Percentiles rank a stretch among this genome's conserved stretches.
These are phyloP conservation scores for Acleris literana DNA, from an alignment of 2,888 invertebrate genomes.

Conservation along the genomic window DNA sequence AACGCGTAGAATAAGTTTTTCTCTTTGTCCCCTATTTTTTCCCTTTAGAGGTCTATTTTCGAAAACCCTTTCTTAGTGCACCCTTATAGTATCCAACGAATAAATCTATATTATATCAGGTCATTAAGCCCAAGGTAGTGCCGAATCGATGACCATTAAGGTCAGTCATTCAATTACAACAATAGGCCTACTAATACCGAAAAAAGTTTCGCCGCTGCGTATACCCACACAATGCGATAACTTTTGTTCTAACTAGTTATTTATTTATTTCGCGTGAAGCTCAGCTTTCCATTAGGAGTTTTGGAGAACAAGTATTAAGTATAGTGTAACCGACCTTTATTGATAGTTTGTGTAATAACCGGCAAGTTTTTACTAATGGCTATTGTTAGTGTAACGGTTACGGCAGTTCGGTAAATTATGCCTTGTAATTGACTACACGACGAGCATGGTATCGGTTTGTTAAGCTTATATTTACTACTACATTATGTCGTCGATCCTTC, in stretches of 20 bases:
- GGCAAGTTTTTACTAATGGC: slow-evolving; percentile 24
- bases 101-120: too few species aligned
- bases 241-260: slow-evolving; percentile 27
- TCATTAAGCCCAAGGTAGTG: too few species aligned
- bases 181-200: slow-evolving; percentile 9
- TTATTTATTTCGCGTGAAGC: slow-evolving; percentile 31
- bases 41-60: too few species aligned
- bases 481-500: too few species aligned
- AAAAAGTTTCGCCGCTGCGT: slow-evolving; percentile 21
- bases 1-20: too few species aligned
- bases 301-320: slow-evolving; percentile 14
- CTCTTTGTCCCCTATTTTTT: too few species aligned
- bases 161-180: background rate
- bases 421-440: background rate
- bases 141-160: slow-evolving; percentile 12
- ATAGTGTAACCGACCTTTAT: slow-evolving; percentile 30
- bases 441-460: background rate
- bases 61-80: too few species aligned
- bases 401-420: slow-evolving; percentile 8
- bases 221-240: slow-evolving; percentile 19
- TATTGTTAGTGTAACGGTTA: slow-evolving; percentile 6
- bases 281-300: slow-evolving; percentile 29
- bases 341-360: slow-evolving; percentile 23
- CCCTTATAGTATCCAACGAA: too few species aligned
- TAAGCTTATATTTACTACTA: too few species aligned